Conservation (phyloP, 2,113 vertebrate genomes). For the Chrysochloris asiatica region DNA sequence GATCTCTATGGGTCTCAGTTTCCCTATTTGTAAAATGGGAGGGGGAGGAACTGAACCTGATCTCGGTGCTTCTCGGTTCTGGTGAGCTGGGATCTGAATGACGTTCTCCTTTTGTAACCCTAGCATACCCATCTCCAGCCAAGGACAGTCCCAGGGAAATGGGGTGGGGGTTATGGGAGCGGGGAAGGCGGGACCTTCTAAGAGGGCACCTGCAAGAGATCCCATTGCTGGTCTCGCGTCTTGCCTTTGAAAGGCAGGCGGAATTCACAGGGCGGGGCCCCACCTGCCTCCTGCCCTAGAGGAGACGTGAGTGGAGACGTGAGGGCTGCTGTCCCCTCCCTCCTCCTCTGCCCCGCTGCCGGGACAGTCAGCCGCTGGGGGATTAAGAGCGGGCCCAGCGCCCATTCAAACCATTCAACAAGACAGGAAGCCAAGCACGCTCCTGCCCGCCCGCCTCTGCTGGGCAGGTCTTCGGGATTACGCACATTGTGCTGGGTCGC, state of each 20-base stretch:
- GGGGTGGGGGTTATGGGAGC: too few species aligned
- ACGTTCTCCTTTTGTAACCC: not conserved
- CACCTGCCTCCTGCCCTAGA: not conserved
- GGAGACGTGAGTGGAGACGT: not conserved
- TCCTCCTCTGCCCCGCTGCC: not conserved
- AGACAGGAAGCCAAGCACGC: conserved; percentile 47
- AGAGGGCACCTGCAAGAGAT: not conserved
- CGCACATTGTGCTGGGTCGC: not conserved
- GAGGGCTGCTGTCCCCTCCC: not conserved
- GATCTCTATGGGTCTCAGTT: not conserved
- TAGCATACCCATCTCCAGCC: not conserved
- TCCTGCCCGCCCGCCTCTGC: conserved; percentile 22
- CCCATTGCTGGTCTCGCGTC: not conserved
- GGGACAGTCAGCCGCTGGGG: conserved; percentile 33
- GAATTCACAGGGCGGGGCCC: not conserved
- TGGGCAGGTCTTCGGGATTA: conserved; percentile 51
- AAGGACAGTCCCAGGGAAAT: not conserved
- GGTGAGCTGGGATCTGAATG: not conserved
- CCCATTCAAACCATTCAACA: conserved; percentile 65
- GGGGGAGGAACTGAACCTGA: not conserved
- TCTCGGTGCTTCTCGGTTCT: not conserved
- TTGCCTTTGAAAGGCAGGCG: not conserved
- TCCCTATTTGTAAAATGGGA: not conserved
- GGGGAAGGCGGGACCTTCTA: not conserved
- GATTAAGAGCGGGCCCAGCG: conserved; percentile 52